These are phyloP conservation scores for Drosophila gunungcola DNA, from an alignment of 1,140 invertebrate species.

Conservation along the genomic window DNA sequence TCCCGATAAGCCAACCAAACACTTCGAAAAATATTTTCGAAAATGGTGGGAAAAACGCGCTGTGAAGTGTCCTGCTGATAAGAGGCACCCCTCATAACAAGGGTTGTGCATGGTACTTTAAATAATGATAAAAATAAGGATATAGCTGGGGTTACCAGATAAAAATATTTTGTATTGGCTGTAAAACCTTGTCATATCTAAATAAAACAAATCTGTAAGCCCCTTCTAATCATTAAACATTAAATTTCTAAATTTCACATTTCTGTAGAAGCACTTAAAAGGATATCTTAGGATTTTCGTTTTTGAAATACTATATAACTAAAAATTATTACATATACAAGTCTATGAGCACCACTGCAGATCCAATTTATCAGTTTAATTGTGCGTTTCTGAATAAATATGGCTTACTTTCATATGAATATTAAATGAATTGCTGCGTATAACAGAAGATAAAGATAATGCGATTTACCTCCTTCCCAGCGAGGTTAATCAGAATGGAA, in stretches of 20 bases:
- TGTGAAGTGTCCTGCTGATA: background rate
- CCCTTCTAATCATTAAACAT: no score
- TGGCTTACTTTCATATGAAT: background rate
- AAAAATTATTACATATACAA: no score
- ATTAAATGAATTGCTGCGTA: constrained; percentile 4
- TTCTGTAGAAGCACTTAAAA: no score
- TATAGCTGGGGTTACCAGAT: background rate
- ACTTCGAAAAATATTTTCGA: background rate
- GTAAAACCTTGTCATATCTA: background rate
- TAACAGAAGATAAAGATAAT: constrained; percentile 11
- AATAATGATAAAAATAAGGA: background rate
- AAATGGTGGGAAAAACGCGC: no score
- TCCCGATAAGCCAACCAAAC: background rate
- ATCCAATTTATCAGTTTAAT: no score
- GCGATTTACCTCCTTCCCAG: no score
- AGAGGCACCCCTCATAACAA: background rate
- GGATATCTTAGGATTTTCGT: no score
- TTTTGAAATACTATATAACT: no score
- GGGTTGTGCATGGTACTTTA: background rate
- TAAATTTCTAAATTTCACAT: no score
- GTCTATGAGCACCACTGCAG: no score
- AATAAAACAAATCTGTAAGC: no score
- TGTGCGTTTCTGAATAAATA: no score
- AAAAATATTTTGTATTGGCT: background rate
- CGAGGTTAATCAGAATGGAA: constrained; percentile 30